These are phyloP conservation scores for Goniozus legneri DNA, from an alignment of 1,140 invertebrate species.

Conservation along the genomic window DNA sequence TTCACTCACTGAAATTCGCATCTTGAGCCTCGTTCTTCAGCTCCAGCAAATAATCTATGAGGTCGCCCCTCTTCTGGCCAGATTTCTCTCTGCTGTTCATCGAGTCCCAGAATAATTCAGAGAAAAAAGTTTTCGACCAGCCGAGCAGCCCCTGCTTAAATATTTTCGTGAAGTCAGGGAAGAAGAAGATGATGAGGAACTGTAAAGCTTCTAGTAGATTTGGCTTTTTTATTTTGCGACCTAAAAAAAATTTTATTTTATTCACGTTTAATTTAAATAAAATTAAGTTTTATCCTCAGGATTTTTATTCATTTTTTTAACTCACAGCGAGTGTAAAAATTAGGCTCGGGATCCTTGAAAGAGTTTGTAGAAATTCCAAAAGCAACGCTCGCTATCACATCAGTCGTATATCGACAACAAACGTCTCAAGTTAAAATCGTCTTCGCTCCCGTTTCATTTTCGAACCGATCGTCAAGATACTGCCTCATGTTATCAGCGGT, in stretches of 20 bases:
- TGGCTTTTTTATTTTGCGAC: background rate
- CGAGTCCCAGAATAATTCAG: slow-evolving; percentile 26
- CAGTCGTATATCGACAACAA: slow-evolving; percentile 48
- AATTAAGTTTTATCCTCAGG: too few relatives aligned
- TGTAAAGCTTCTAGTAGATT: background rate
- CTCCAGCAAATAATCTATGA: slow-evolving; percentile 25
- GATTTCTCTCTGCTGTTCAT: slow-evolving; percentile 23
- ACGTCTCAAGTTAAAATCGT: slow-evolving; percentile 32
- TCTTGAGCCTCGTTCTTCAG: slow-evolving; percentile 25
- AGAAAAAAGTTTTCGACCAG: background rate
- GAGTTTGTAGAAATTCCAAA: slow-evolving; percentile 54
- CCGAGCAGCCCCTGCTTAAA: background rate
- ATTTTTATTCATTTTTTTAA: too few relatives aligned
- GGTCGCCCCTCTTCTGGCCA: slow-evolving; percentile 23
- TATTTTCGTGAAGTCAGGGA: background rate
- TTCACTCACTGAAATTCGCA: slow-evolving; percentile 14
- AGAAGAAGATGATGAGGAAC: background rate
- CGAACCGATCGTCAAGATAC: slow-evolving; percentile 19
- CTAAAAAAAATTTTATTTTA: too few relatives aligned
- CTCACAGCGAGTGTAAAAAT: slow-evolving; percentile 37
- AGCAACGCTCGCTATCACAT: slow-evolving; percentile 54
- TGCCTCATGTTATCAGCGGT: slow-evolving; percentile 24
- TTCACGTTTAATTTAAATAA: too few relatives aligned
- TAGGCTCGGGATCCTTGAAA: slow-evolving; percentile 36
- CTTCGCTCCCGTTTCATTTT: background rate